A percentile compares a stretch with the other conserved stretches of the same genome.
Evolutionary conservation across 2,113 vertebrate genomes (phyloP).

Genomic region (Furnarius figulus): DNA sequence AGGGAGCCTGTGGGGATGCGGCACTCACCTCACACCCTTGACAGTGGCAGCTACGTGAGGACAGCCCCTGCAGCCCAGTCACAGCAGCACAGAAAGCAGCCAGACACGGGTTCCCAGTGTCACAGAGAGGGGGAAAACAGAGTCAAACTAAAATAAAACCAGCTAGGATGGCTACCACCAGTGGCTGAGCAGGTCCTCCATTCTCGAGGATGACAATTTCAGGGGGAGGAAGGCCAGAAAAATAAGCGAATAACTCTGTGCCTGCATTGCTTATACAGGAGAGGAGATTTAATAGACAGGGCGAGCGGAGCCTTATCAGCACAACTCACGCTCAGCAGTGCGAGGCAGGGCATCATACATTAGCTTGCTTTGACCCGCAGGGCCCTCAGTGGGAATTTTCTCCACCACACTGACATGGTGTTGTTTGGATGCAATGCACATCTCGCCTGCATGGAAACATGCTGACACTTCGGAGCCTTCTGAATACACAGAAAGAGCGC

Average conservation of each 20-base stretch:
- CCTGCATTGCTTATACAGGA: not conserved
- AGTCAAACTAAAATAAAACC: not conserved
- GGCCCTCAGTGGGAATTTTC: constrained; percentile 50
- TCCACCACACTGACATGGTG: constrained; percentile 18
- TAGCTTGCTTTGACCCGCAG: constrained; percentile 31
- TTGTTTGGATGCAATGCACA: constrained; percentile 70
- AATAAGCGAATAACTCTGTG: not conserved
- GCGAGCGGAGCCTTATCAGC: not conserved
- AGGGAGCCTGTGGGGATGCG: not conserved
- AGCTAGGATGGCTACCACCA: not conserved
- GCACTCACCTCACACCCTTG: not conserved
- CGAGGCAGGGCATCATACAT: constrained; percentile 45
- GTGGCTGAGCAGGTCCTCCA: not conserved
- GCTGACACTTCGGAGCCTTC: constrained; percentile 56
- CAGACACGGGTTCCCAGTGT: not conserved
- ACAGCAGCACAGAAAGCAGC: not conserved
- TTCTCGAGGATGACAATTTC: not conserved
- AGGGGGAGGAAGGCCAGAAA: not conserved
- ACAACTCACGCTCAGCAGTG: not conserved
- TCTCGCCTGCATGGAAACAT: constrained; percentile 57
- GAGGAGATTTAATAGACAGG: constrained; percentile 61
- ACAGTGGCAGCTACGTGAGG: rapidly evolving
- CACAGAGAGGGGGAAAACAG: not conserved
- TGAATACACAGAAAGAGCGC: constrained; percentile 37
- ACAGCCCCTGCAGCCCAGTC: not conserved